phyloP scores from a whole-genome alignment of 2,888 invertebrate genomes.

The Leptogaster cylindrica region DNA sequence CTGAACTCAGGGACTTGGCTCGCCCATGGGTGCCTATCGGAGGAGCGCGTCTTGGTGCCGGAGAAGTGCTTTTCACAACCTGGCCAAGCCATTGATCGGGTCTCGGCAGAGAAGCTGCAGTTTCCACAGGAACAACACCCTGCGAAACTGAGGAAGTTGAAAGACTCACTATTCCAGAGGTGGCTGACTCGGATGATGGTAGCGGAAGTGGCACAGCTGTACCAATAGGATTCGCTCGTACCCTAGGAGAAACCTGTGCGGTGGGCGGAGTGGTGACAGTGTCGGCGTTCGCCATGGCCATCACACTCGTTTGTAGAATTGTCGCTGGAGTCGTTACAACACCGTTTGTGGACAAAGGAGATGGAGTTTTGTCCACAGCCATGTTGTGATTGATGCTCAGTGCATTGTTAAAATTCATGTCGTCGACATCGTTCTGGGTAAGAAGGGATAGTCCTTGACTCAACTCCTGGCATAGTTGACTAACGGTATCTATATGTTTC shows the following conservation, averaged over 20 bases:
- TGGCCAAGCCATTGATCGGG: conserved; percentile 85
- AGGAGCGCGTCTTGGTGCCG: conserved; percentile 65
- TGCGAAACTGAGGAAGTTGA: conserved; percentile 46
- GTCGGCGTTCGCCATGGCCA: conserved; percentile 40
- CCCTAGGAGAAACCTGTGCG: conserved; percentile 68
- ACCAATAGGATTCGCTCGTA: conserved; percentile 60
- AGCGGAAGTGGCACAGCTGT: conserved; percentile 67
- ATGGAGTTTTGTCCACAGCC: conserved; percentile 52
- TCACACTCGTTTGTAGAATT: conserved; percentile 20
- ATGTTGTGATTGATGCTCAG: conserved; percentile 66
- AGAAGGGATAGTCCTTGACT: conserved; percentile 73
- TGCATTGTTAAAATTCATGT: conserved; percentile 67
- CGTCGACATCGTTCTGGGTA: conserved; percentile 66
- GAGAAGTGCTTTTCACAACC: conserved; percentile 69
- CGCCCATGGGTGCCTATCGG: conserved; percentile 66
- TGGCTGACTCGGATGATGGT: conserved; percentile 58
- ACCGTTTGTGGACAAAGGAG: conserved; percentile 23
- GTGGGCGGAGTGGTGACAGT: conserved; percentile 53
- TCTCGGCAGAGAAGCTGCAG: conserved; percentile 69
- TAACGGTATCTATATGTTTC: conserved; percentile 67
- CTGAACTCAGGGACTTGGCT: conserved; percentile 66
- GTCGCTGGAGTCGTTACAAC: conserved; percentile 17
- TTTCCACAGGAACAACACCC: conserved; percentile 56
- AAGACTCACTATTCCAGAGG: conserved; percentile 51
- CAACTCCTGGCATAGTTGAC: conserved; percentile 78